A percentile compares a stretch with the other conserved stretches of the same genome.
Conservation (phyloP, 2,113 vertebrate species). For the Aramus guarauna region DNA sequence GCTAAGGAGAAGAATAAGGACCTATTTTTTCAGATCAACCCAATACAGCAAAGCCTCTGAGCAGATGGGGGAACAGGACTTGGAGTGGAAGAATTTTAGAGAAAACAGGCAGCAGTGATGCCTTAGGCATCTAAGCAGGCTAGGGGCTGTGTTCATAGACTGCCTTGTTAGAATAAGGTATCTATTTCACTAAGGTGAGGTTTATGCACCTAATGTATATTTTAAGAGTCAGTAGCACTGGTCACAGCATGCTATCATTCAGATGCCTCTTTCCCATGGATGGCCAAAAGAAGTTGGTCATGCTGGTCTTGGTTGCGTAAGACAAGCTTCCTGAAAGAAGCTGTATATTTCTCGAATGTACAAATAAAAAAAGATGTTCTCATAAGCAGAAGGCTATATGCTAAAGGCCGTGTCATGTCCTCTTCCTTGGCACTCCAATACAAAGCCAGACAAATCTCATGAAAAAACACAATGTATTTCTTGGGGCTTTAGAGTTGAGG, state of each 20-base stretch:
- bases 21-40: not conserved
- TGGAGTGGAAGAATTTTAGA: not conserved
- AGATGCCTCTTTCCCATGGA: not conserved
- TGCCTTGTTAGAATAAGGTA: not conserved
- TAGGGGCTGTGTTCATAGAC: not conserved
- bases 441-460: slow-evolving; percentile 38
- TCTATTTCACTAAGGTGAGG: not conserved
- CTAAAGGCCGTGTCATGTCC: not conserved
- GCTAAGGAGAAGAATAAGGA: not conserved
- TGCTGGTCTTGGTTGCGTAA: not conserved
- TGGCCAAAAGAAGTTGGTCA: not conserved
- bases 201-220: not conserved
- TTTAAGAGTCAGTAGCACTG: not conserved
- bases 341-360: not conserved
- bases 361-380: not conserved
- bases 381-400: not conserved
- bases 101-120: not conserved
- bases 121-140: not conserved
- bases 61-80: not conserved
- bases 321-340: not conserved
- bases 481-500: not conserved
- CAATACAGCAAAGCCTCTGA: not conserved
- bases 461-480: not conserved
- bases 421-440: not conserved
- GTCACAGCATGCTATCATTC: not conserved